Percentiles rank a stretch among this genome's conserved stretches.
phyloP scores from a whole-genome alignment of 2,888 invertebrate genomes.

The Aphrophora alni region DNA sequence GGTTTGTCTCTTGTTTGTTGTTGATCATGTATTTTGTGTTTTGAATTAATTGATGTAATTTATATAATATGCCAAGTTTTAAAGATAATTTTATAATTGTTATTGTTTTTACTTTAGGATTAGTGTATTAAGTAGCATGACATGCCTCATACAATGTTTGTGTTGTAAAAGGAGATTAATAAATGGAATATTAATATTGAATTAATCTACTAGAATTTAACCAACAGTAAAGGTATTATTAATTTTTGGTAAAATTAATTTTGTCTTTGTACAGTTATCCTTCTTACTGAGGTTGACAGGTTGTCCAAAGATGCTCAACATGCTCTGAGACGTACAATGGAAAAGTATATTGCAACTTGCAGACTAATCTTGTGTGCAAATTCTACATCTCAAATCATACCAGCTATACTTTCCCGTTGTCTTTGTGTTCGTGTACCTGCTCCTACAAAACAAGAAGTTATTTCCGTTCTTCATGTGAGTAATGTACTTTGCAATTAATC shows the following conservation, averaged over 20 bases:
- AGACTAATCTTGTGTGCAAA: conserved; percentile 93
- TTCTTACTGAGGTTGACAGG: conserved; percentile 93
- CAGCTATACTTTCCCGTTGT: conserved; percentile 96
- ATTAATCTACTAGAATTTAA: too few species aligned
- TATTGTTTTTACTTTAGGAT: too few species aligned
- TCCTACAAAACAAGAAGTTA: conserved; percentile 80
- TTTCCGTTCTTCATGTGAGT: conserved; percentile 62
- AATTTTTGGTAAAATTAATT: neutral
- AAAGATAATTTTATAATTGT: too few species aligned
- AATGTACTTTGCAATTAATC: neutral
- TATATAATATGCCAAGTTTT: too few species aligned
- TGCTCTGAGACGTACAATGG: conserved; percentile 97
- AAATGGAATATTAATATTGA: too few species aligned
- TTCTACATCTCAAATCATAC: conserved; percentile 93
- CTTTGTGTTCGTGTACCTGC: conserved; percentile 91
- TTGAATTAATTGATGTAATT: too few species aligned
- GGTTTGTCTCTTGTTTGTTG: too few species aligned
- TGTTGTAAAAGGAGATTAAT: too few species aligned
- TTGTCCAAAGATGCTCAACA: conserved; percentile 98
- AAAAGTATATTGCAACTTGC: conserved; percentile 96
- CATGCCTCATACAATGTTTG: too few species aligned
- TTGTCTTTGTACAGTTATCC: conserved; percentile 71
- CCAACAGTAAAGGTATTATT: too few species aligned
- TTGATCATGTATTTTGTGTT: too few species aligned
- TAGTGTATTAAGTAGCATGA: too few species aligned